These are phyloP conservation scores for Panagrolaimus sp. DNA, from an alignment of 1,140 invertebrate genomes.

Conservation along the genomic window DNA sequence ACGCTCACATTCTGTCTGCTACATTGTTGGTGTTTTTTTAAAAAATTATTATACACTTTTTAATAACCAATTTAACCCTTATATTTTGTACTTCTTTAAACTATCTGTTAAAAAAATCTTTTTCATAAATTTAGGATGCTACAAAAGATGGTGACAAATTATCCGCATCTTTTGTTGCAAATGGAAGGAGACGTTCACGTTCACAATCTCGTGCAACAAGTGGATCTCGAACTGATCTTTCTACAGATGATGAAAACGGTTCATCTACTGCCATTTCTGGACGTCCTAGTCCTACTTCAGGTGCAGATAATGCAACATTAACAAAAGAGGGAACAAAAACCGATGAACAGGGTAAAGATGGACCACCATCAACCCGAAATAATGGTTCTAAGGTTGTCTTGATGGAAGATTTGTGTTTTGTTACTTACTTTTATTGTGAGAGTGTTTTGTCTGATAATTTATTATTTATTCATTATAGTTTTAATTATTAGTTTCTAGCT, in stretches of 20 bases:
- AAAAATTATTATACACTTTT: background rate
- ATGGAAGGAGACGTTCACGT: slow-evolving; percentile 13
- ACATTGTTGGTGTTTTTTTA: background rate
- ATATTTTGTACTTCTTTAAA: background rate
- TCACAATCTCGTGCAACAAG: slow-evolving; percentile 21
- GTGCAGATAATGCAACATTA: background rate
- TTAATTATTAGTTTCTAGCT: slow-evolving; percentile 19
- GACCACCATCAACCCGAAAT: background rate
- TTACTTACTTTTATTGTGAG: background rate
- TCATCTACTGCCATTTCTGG: background rate
- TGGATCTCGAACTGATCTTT: slow-evolving; percentile 29
- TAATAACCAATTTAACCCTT: background rate
- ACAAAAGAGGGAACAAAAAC: background rate
- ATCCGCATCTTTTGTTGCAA: slow-evolving; percentile 1
- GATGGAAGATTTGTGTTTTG: background rate
- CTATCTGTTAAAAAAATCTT: background rate
- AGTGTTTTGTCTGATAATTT: slow-evolving; percentile 7
- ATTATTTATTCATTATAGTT: slow-evolving; percentile 16
- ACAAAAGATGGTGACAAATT: slow-evolving; percentile 3
- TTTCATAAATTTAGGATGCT: slow-evolving; percentile 1
- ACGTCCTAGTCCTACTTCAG: background rate
- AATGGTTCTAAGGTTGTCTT: slow-evolving; percentile 17
- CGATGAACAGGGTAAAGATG: background rate
- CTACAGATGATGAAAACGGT: slow-evolving; percentile 31
- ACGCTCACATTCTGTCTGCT: background rate